Conservation (phyloP, 2,113 vertebrate genomes). For the Phoenicopterus ruber region DNA sequence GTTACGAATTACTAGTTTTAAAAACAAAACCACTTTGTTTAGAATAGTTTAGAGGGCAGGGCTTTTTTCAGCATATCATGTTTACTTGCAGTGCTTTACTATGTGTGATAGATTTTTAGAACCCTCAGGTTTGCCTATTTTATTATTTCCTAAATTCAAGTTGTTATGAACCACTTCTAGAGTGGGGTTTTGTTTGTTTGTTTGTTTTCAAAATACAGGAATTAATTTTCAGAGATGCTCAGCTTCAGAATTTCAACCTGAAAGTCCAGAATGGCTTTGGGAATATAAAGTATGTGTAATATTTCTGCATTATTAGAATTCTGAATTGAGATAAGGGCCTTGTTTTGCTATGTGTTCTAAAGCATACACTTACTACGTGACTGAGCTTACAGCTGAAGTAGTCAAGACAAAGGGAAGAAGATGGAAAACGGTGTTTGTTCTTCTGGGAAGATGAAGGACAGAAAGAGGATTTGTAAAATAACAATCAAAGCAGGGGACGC, state of each 20-base stretch:
- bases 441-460: neutral
- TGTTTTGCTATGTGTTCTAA: neutral
- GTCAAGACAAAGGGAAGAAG: neutral
- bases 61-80: neutral
- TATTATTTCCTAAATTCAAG: neutral
- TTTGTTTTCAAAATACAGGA: neutral
- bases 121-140: neutral
- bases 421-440: neutral
- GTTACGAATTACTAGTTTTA: neutral
- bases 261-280: neutral
- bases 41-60: neutral
- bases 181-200: too few relatives aligned
- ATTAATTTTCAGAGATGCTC: neutral
- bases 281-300: neutral
- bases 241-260: neutral
- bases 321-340: neutral
- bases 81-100: neutral
- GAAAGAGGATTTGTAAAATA: neutral
- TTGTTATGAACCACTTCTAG: neutral
- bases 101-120: neutral
- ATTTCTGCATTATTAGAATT: neutral
- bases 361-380: neutral
- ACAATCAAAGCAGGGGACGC: neutral
- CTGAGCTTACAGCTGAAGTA: neutral
- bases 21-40: neutral